These are phyloP conservation scores for Boulengeromyrus knoepffleri DNA, from an alignment of 2,113 vertebrate species.

Conservation along the genomic window DNA sequence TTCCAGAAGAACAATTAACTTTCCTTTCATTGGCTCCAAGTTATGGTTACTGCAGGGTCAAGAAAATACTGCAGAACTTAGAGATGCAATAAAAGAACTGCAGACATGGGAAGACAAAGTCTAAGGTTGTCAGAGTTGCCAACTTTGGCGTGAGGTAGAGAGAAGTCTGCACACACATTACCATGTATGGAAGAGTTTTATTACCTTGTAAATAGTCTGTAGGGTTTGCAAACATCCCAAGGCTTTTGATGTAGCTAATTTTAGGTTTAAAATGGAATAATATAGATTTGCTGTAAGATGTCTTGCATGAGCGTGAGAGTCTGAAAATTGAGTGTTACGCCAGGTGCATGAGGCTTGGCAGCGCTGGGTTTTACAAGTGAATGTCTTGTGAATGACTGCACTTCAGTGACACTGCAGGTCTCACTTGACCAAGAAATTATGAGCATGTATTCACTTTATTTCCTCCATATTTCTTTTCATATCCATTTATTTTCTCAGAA, in stretches of 20 bases:
- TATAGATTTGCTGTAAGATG: no score
- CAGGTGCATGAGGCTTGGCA: no score
- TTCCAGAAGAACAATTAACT: background rate
- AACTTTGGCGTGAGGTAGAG: no score
- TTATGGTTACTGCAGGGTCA: background rate
- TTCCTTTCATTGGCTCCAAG: background rate
- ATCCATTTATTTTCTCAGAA: background rate
- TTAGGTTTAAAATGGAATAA: no score
- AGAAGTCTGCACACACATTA: no score
- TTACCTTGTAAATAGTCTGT: no score
- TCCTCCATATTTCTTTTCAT: background rate
- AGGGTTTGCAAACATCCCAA: no score
- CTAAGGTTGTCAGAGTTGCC: background rate
- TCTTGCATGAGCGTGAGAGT: no score
- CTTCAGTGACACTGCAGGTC: background rate
- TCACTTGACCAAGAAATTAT: background rate
- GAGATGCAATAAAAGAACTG: conserved; percentile 12
- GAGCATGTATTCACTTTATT: background rate
- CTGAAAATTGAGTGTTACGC: no score
- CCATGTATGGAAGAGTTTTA: no score
- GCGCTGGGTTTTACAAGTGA: no score
- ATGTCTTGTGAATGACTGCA: background rate
- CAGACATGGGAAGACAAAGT: background rate
- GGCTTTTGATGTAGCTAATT: no score
- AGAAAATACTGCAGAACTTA: background rate